These are phyloP conservation scores for Dicyrtomina minuta DNA, from an alignment of 2,888 invertebrate species.

Conservation along the genomic window DNA sequence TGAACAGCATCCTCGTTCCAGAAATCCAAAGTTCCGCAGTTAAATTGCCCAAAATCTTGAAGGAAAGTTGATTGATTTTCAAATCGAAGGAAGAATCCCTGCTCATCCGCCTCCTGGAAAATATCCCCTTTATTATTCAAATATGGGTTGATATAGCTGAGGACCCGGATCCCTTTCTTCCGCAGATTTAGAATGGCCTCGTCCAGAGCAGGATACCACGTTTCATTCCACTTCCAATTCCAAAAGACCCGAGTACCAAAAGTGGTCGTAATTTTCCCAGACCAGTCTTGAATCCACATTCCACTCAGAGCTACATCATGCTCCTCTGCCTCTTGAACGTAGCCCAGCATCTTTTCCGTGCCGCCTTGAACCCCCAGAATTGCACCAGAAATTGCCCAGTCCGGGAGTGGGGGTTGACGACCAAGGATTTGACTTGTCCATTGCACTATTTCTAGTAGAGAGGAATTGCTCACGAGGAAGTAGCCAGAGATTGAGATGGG, in stretches of 20 bases:
- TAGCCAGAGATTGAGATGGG: slow-evolving; percentile 13
- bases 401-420: slow-evolving; percentile 48
- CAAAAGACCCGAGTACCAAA: slow-evolving; percentile 53
- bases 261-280: slow-evolving; percentile 51
- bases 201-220: slow-evolving; percentile 51
- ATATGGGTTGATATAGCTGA: slow-evolving; percentile 52
- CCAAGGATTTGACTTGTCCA: slow-evolving; percentile 40
- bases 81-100: slow-evolving; percentile 45
- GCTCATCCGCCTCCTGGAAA: slow-evolving; percentile 44
- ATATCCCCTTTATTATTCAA: slow-evolving; percentile 50
- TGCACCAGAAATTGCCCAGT: slow-evolving; percentile 52
- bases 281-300: slow-evolving; percentile 54
- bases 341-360: slow-evolving; percentile 50
- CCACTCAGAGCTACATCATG: slow-evolving; percentile 49
- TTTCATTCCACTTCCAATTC: slow-evolving; percentile 54
- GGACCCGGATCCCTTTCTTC: slow-evolving; percentile 43
- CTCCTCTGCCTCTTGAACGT: slow-evolving; percentile 43
- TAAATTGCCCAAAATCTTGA: slow-evolving; percentile 52
- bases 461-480: slow-evolving; percentile 34
- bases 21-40: slow-evolving; percentile 56
- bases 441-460: slow-evolving; percentile 45
- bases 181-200: slow-evolving; percentile 39
- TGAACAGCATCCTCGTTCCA: slow-evolving; percentile 55
- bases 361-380: slow-evolving; percentile 52
- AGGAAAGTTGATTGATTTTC: slow-evolving; percentile 42